Percentiles rank a stretch among this genome's conserved stretches.
These are phyloP conservation scores for Ochropleura plecta DNA, from an alignment of 2,888 invertebrate species.

Conservation along the genomic window DNA sequence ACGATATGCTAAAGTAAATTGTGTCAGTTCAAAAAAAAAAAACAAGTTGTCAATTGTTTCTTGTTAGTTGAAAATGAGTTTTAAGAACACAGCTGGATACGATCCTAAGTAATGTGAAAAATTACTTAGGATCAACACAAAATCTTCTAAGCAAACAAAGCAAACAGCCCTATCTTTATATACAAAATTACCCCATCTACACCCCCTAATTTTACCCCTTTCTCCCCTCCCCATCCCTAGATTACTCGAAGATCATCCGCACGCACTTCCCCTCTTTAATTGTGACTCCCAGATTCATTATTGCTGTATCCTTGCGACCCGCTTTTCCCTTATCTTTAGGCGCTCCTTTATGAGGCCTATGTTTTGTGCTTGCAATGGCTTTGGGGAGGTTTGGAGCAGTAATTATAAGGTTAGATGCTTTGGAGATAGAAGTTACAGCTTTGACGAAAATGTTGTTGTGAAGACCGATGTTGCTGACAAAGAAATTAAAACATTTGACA, in stretches of 20 bases:
- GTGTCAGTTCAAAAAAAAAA: no score
- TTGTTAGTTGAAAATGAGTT: neutral
- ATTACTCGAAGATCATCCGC: conserved; percentile 87
- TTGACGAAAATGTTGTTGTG: neutral
- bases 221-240: conserved; percentile 73
- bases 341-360: conserved; percentile 61
- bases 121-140: conserved; percentile 28
- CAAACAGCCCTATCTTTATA: conserved; percentile 49
- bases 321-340: conserved; percentile 85
- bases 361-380: conserved; percentile 35
- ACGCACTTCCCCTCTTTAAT: conserved; percentile 89
- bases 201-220: conserved; percentile 66
- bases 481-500: neutral
- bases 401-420: conserved; percentile 43
- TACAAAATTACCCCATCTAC: conserved; percentile 47
- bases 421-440: conserved; percentile 17
- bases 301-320: conserved; percentile 87
- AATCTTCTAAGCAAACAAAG: conserved; percentile 37
- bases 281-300: conserved; percentile 89
- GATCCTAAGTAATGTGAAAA: neutral
- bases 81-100: neutral
- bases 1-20: neutral
- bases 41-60: no score
- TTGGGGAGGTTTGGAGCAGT: conserved; percentile 27
- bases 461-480: neutral